phyloP scores from a whole-genome alignment of 2,797 vertebrate genomes.

The Odontamblyopus lacepedii region DNA sequence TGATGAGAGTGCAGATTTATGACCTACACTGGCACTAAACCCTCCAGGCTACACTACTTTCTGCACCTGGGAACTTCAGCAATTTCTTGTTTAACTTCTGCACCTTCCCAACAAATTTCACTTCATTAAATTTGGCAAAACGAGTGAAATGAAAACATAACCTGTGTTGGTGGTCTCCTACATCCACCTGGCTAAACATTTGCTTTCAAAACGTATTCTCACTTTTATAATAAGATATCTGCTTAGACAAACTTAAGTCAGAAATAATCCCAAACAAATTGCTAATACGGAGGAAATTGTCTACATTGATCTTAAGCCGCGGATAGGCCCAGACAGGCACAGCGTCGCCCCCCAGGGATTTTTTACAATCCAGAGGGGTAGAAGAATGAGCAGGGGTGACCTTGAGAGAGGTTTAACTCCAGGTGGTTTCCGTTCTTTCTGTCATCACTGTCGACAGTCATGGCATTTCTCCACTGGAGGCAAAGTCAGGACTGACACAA shows the following conservation, averaged over 20 bases:
- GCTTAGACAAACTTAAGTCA: constrained; percentile 7
- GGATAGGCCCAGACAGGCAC: constrained; percentile 49
- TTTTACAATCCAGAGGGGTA: constrained; percentile 28
- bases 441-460: constrained; percentile 42
- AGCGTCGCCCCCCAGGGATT: constrained; percentile 28
- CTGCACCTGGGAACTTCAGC: constrained; percentile 53
- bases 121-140: constrained; percentile 3
- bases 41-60: constrained; percentile 35
- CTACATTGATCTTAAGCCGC: constrained; percentile 31
- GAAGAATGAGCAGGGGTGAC: constrained; percentile 45
- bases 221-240: neutral
- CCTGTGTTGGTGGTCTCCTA: neutral
- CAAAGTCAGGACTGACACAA: constrained; percentile 27
- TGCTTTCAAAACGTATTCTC: neutral
- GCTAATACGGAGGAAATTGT: constrained; percentile 42
- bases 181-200: constrained; percentile 2
- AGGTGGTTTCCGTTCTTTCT: constrained; percentile 62
- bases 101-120: constrained; percentile 13
- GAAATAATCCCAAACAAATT: constrained; percentile 63
- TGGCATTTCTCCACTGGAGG: constrained; percentile 51
- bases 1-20: constrained; percentile 58
- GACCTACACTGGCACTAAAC: constrained; percentile 45
- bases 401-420: constrained; percentile 59
- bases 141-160: constrained; percentile 2
- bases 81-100: constrained; percentile 35